Percentiles rank a stretch among this genome's conserved stretches.
These are phyloP conservation scores for Torymus auratus DNA, from an alignment of 2,888 invertebrate genomes.

Conservation along the genomic window DNA sequence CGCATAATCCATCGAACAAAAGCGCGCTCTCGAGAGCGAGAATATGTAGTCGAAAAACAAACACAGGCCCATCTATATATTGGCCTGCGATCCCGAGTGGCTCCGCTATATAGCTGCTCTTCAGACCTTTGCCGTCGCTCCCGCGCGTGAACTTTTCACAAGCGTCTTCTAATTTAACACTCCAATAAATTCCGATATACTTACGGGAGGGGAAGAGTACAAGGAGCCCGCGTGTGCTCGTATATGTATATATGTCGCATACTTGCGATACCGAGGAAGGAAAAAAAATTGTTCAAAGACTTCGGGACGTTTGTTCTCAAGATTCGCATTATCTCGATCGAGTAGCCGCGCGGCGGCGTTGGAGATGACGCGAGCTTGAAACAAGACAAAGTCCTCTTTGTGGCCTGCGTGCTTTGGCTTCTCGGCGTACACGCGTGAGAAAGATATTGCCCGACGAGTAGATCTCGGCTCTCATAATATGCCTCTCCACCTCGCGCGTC, in stretches of 20 bases:
- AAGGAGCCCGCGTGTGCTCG: no score
- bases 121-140: constrained; percentile 5
- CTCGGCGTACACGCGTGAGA: constrained; percentile 35
- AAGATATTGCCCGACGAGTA: constrained; percentile 25
- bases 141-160: constrained; percentile 25
- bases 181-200: constrained; percentile 53
- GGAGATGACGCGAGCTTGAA: constrained; percentile 62
- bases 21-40: constrained; percentile 16
- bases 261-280: no score
- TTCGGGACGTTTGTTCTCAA: constrained; percentile 49
- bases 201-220: background rate
- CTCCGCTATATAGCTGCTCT: constrained; percentile 37
- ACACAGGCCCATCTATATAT: constrained; percentile 25
- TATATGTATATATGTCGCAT: no score
- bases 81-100: constrained; percentile 36
- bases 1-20: constrained; percentile 15
- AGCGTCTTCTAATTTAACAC: constrained; percentile 56
- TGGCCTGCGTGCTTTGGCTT: constrained; percentile 55
- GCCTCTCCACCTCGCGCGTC: background rate
- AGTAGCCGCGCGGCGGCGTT: constrained; percentile 27
- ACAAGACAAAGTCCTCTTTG: constrained; percentile 72
- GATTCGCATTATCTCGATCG: constrained; percentile 61
- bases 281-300: constrained; percentile 39
- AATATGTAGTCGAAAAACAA: constrained; percentile 18
- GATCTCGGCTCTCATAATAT: constrained; percentile 20